Conservation (phyloP, 2,113 vertebrate species). For the Microcebus lehilahytsara region DNA sequence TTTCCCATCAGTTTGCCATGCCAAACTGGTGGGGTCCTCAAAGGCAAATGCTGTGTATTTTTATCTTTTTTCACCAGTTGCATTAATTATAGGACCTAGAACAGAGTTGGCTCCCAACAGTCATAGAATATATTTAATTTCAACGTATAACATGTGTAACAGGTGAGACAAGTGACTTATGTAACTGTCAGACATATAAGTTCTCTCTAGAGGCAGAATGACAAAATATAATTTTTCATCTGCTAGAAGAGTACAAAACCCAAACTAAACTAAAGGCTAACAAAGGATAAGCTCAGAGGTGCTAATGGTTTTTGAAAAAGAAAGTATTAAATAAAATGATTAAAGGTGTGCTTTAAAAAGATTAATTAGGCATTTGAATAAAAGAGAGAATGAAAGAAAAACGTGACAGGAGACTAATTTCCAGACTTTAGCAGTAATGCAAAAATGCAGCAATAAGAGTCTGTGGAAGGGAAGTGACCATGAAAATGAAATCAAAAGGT, state of each 20-base stretch:
- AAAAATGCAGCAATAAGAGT: background rate
- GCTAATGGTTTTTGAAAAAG: slow-evolving; percentile 6
- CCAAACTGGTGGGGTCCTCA: background rate
- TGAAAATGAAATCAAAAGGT: background rate
- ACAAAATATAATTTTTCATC: background rate
- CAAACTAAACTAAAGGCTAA: background rate
- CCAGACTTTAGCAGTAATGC: background rate
- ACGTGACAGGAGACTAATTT: background rate
- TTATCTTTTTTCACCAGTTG: background rate
- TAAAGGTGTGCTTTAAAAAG: background rate
- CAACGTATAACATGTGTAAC: background rate
- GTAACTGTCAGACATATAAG: background rate
- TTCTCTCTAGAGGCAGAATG: background rate
- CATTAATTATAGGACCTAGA: background rate
- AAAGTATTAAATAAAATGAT: background rate
- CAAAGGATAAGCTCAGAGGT: background rate
- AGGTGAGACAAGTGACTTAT: background rate
- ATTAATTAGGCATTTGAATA: background rate
- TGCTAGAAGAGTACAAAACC: background rate
- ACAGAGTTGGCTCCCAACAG: background rate
- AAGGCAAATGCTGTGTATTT: background rate
- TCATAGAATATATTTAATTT: background rate
- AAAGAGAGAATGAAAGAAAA: background rate
- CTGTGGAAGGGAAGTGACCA: background rate
- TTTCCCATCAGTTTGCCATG: background rate